phyloP scores from a whole-genome alignment of 2,113 vertebrate genomes.

The Grantiella picta region DNA sequence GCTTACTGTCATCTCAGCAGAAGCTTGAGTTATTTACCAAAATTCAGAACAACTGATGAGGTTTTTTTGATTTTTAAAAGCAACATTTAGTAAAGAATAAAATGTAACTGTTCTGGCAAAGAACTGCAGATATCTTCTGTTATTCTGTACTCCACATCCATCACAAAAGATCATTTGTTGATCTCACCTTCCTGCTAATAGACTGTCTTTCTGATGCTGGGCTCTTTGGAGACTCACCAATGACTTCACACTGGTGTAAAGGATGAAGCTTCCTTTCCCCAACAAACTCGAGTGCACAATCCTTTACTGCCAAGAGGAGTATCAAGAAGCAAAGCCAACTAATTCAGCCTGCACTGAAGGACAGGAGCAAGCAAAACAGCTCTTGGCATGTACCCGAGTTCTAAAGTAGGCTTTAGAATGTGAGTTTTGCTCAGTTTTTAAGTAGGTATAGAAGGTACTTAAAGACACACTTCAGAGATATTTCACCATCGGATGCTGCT shows the following conservation, averaged over 20 bases:
- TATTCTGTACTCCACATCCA: neutral
- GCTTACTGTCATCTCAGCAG: neutral
- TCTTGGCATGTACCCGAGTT: neutral
- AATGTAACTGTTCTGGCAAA: neutral
- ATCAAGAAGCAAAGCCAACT: neutral
- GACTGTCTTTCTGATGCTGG: neutral
- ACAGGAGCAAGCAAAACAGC: neutral
- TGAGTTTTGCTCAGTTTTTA: neutral
- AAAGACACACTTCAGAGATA: neutral
- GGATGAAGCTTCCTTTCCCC: neutral
- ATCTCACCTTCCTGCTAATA: neutral
- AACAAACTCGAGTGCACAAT: accelerated
- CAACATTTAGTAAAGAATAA: neutral
- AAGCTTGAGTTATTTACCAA: neutral
- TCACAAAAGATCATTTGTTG: neutral
- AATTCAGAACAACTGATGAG: neutral
- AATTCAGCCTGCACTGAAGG: neutral
- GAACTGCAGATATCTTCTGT: neutral
- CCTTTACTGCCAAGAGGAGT: neutral
- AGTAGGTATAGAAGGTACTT: neutral
- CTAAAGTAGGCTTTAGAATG: neutral
- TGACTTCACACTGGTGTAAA: neutral
- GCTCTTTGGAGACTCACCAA: neutral
- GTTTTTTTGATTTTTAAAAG: neutral
- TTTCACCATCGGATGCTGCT: neutral